Evolutionary conservation across 1,140 invertebrate species (phyloP).

Genomic region (Cyclina sinensis): DNA sequence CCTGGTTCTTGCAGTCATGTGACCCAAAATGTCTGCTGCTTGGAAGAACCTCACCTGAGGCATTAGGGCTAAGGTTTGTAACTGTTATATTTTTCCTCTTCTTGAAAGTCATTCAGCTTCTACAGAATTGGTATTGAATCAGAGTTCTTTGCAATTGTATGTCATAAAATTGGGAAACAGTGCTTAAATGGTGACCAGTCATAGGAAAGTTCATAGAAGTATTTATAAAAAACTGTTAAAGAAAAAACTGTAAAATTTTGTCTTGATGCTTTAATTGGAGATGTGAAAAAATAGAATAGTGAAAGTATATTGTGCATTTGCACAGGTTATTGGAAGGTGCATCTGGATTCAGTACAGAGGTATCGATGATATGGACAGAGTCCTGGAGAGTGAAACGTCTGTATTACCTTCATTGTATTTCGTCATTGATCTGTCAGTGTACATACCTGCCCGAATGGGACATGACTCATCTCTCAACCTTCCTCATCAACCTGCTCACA

Average conservation of each 20-base stretch:
- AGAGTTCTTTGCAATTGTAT: no score
- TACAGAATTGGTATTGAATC: no score
- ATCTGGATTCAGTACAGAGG: conserved; percentile 88
- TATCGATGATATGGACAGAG: conserved; percentile 87
- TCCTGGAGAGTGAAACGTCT: conserved; percentile 88
- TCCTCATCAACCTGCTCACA: conserved; percentile 88
- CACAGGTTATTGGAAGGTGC: conserved; percentile 89
- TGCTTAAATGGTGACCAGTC: no score
- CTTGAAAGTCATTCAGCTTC: no score
- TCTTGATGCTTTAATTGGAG: no score
- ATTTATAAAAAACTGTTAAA: no score
- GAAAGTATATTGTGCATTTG: background rate
- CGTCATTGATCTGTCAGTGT: conserved; percentile 89
- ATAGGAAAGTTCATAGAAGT: no score
- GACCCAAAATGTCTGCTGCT: conserved; percentile 91
- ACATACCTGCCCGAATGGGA: conserved; percentile 87
- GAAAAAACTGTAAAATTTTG: no score
- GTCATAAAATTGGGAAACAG: no score
- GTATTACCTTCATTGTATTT: conserved; percentile 89
- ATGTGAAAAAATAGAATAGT: no score
- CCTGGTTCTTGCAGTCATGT: conserved; percentile 93
- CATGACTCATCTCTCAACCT: conserved; percentile 87
- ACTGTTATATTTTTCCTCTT: background rate
- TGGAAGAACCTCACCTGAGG: conserved; percentile 86
- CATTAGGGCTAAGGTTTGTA: conserved; percentile 84